Conservation (phyloP, 2,888 invertebrate species). For the Philaethria dido region DNA sequence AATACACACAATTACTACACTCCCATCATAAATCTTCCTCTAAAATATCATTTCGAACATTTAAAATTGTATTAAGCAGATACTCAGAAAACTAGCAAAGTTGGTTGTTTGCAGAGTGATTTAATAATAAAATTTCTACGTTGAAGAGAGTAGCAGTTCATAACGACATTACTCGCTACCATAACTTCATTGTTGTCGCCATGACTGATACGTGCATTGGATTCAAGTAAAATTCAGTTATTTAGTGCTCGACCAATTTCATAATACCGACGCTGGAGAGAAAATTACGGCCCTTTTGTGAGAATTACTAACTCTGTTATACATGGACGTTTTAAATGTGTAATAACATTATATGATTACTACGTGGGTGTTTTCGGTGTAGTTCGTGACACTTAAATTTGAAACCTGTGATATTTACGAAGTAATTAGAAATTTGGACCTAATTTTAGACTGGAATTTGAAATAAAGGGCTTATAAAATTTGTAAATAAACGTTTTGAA, state of each 20-base stretch:
- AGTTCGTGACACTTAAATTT: background rate
- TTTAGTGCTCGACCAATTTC: slow-evolving; percentile 38
- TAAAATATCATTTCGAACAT: slow-evolving; percentile 10
- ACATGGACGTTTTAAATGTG: slow-evolving; percentile 7
- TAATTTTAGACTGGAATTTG: background rate
- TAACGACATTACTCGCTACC: slow-evolving; percentile 50
- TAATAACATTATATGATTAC: slow-evolving; percentile 3
- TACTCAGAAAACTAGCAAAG: slow-evolving; percentile 21
- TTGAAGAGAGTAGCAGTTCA: slow-evolving; percentile 45
- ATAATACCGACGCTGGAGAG: slow-evolving; percentile 36
- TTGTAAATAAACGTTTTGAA: too few species aligned
- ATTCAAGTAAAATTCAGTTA: slow-evolving; percentile 48
- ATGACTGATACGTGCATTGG: slow-evolving; percentile 51
- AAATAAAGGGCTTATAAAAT: too few species aligned
- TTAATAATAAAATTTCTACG: slow-evolving; percentile 35
- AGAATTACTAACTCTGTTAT: slow-evolving; percentile 14
- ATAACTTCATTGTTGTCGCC: slow-evolving; percentile 51
- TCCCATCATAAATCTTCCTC: background rate
- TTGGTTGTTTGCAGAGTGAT: slow-evolving; percentile 30
- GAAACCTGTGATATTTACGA: background rate
- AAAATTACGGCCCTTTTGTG: slow-evolving; percentile 20
- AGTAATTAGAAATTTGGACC: background rate
- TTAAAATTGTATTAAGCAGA: slow-evolving; percentile 14
- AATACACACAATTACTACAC: background rate
- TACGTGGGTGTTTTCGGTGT: background rate